These are phyloP conservation scores for Etheostoma cragini DNA, from an alignment of 2,113 vertebrate species.

Conservation along the genomic window DNA sequence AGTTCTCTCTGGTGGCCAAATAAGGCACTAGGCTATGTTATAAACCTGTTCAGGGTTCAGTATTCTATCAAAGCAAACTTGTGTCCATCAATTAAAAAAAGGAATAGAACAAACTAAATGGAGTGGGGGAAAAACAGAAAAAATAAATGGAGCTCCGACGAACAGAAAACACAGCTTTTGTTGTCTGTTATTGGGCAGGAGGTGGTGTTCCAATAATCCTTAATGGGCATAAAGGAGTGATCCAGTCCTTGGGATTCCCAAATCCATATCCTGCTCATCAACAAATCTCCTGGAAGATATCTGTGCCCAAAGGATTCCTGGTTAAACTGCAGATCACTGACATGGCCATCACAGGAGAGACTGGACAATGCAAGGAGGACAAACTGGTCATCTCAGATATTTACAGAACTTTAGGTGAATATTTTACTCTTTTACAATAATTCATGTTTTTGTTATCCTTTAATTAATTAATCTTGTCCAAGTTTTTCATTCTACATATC, in stretches of 20 bases:
- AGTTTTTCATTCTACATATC: not conserved
- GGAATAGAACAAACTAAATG: not conserved
- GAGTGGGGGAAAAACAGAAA: no score
- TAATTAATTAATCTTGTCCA: not conserved
- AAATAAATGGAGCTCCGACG: not conserved
- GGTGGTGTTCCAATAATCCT: constrained; percentile 63
- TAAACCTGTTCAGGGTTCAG: constrained; percentile 18
- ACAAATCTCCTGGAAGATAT: constrained; percentile 79
- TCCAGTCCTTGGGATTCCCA: constrained; percentile 80
- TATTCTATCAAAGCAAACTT: constrained; percentile 22
- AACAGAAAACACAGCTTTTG: not conserved
- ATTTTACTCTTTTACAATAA: not conserved
- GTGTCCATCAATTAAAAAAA: constrained; percentile 1
- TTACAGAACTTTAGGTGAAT: constrained; percentile 77
- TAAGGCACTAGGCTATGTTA: constrained; percentile 30
- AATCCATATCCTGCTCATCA: constrained; percentile 79
- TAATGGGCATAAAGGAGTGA: constrained; percentile 75
- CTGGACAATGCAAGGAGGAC: constrained; percentile 78
- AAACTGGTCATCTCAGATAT: constrained; percentile 73
- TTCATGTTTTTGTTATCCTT: not conserved
- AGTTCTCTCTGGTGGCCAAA: constrained; percentile 54
- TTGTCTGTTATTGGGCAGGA: constrained; percentile 55
- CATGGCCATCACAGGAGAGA: constrained; percentile 77
- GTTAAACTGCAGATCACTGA: constrained; percentile 80
- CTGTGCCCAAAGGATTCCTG: constrained; percentile 74